Conservation (phyloP, 2,113 vertebrate genomes). For the Choloepus hoffmanni region DNA sequence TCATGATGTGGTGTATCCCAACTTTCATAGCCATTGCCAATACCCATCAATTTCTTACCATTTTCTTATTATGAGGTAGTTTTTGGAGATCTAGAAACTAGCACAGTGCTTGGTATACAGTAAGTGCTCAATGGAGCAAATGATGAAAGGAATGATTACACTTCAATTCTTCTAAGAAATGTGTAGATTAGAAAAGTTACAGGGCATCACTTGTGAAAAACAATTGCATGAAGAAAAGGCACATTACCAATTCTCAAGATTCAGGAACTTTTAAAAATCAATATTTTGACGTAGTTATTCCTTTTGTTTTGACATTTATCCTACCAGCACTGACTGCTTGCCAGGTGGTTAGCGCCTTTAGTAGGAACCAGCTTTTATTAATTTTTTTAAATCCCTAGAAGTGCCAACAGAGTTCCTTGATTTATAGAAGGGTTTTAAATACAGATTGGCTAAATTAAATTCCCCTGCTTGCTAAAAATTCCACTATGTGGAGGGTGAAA, state of each 20-base stretch:
- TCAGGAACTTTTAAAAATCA: neutral
- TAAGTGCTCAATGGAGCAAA: rapidly evolving
- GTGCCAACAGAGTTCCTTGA: rapidly evolving
- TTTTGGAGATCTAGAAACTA: rapidly evolving
- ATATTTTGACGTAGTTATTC: neutral
- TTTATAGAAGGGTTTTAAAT: neutral
- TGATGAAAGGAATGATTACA: rapidly evolving
- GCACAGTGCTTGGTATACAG: rapidly evolving
- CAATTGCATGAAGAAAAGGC: neutral
- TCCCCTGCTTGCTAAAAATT: neutral
- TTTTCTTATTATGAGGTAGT: rapidly evolving
- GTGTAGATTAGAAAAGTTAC: no score
- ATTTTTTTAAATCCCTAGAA: neutral
- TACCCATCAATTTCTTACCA: neutral
- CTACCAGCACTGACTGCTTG: no score
- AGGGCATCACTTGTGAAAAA: rapidly evolving
- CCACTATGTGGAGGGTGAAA: rapidly evolving
- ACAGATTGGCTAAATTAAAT: neutral
- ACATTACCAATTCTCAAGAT: no score
- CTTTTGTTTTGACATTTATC: neutral
- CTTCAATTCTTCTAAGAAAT: neutral
- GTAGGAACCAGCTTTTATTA: neutral
- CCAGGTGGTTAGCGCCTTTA: no score
- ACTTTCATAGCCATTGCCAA: neutral
- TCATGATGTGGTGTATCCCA: neutral